These are phyloP conservation scores for Phthorimaea operculella DNA, from an alignment of 1,140 invertebrate species.

Conservation along the genomic window DNA sequence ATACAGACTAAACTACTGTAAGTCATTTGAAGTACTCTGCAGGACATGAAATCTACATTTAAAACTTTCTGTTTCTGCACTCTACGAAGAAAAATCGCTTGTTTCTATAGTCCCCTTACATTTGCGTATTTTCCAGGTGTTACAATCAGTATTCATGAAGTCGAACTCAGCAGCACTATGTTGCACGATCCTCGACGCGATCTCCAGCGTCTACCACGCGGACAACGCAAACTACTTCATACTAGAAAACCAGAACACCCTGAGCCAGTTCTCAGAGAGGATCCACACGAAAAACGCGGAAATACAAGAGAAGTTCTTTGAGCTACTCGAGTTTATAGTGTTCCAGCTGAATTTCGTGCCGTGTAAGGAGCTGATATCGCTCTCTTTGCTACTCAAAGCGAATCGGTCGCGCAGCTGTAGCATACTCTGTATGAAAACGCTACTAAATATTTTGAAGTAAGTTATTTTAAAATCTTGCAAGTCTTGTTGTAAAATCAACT, in stretches of 20 bases:
- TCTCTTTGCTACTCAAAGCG: constrained; percentile 92
- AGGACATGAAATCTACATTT: too few relatives aligned
- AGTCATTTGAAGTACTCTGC: too few relatives aligned
- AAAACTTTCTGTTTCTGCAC: too few relatives aligned
- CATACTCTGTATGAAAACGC: constrained; percentile 88
- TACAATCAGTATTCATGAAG: constrained; percentile 94
- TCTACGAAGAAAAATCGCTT: too few relatives aligned
- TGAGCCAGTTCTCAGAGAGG: constrained; percentile 96
- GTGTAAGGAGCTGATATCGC: constrained; percentile 97
- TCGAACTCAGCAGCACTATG: constrained; percentile 86
- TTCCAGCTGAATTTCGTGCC: constrained; percentile 98
- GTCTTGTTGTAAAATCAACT: too few relatives aligned
- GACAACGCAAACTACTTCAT: constrained; percentile 99
- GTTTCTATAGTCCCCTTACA: too few relatives aligned
- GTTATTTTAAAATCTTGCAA: too few relatives aligned
- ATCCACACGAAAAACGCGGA: constrained; percentile 90
- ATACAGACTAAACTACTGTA: too few relatives aligned
- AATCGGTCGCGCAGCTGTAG: constrained; percentile 82
- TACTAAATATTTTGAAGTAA: constrained; percentile 87
- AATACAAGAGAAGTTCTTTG: constrained; percentile 96
- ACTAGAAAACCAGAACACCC: constrained; percentile 93
- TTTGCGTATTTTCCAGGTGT: constrained; percentile 72
- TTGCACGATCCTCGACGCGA: constrained; percentile 93
- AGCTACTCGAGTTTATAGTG: constrained; percentile 95
- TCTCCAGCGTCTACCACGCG: constrained; percentile 96